Percentiles rank a stretch among this genome's conserved stretches.
Conservation (phyloP, 2,888 invertebrate genomes). For the Xanthorhoe designata region DNA sequence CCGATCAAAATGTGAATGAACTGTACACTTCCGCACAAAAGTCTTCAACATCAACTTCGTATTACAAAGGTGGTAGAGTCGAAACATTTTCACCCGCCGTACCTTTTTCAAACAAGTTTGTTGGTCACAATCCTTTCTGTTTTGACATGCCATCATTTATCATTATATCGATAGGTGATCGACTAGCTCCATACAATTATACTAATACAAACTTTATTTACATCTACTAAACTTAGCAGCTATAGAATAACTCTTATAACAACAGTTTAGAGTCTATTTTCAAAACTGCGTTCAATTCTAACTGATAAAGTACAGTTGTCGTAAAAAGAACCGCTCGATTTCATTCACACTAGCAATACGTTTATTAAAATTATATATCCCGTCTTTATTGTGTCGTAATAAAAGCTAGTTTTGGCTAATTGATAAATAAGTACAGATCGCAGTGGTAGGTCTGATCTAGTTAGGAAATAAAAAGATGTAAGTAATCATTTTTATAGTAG, state of each 20-base stretch:
- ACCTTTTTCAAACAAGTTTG: constrained; percentile 61
- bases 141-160: constrained; percentile 70
- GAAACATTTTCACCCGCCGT: constrained; percentile 15
- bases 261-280: constrained; percentile 42
- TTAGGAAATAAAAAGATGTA: constrained; percentile 10
- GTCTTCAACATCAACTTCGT: background rate
- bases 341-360: constrained; percentile 63
- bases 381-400: constrained; percentile 36
- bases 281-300: constrained; percentile 12
- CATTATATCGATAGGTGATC: constrained; percentile 75
- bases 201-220: constrained; percentile 47
- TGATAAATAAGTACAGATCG: constrained; percentile 25
- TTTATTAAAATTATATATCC: constrained; percentile 43
- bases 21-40: constrained; percentile 48
- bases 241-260: constrained; percentile 18
- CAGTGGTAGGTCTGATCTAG: constrained; percentile 32
- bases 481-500: too few species aligned
- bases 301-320: constrained; percentile 45
- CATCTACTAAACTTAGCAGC: constrained; percentile 1
- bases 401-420: constrained; percentile 31
- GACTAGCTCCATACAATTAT: constrained; percentile 67
- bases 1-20: constrained; percentile 63
- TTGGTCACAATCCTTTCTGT: constrained; percentile 56
- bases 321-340: constrained; percentile 65
- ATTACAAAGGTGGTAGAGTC: background rate